phyloP scores from a whole-genome alignment of 2,113 vertebrate species.

The Cheirogaleus medius region DNA sequence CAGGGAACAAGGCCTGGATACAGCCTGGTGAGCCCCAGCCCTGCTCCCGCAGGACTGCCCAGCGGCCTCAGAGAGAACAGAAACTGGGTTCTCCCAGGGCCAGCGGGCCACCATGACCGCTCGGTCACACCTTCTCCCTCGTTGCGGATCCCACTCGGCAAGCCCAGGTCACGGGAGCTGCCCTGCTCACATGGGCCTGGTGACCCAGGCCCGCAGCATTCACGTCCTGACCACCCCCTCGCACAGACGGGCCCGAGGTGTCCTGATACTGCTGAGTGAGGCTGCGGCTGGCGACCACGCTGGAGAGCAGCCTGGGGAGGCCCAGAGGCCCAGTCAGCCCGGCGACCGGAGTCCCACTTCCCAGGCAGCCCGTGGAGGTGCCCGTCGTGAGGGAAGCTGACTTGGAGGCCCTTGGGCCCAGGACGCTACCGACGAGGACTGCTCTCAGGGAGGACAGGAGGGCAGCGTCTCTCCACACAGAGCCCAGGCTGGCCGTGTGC shows the following conservation, averaged over 20 bases:
- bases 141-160: not conserved
- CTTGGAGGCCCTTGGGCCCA: too few species aligned
- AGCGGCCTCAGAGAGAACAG: too few species aligned
- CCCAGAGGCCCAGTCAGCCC: too few species aligned
- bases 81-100: not conserved
- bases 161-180: not conserved
- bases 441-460: not conserved
- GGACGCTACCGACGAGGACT: not conserved
- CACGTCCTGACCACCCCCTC: too few species aligned
- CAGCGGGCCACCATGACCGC: not conserved
- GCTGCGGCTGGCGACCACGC: not conserved
- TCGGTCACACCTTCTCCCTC: not conserved
- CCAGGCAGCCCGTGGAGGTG: not conserved
- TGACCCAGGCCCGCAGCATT: not conserved
- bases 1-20: too few species aligned
- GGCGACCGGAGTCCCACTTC: too few species aligned
- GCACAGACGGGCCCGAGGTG: not conserved
- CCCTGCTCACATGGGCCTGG: not conserved
- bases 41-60: not conserved
- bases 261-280: not conserved
- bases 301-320: too few species aligned
- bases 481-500: fast-evolving
- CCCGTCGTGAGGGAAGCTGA: fast-evolving
- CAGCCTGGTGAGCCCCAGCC: not conserved
- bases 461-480: not conserved